Percentiles rank a stretch among this genome's conserved stretches.
Evolutionary conservation across 2,113 vertebrate species (phyloP).

Genomic region (Bubo scandiacus): DNA sequence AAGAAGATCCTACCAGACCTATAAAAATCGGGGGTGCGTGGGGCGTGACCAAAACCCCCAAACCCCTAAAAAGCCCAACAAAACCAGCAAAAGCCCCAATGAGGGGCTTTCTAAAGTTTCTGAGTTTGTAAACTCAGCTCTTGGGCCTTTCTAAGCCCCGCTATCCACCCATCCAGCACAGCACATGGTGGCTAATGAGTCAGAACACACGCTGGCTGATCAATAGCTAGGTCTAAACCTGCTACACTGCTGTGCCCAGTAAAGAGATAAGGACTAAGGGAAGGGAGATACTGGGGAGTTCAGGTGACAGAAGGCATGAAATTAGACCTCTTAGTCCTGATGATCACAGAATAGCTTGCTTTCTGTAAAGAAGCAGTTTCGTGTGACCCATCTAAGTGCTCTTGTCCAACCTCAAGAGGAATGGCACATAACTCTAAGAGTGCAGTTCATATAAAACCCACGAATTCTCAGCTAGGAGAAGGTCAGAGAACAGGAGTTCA

Average conservation of each 20-base stretch:
- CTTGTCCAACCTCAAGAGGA: not conserved
- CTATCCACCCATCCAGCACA: accelerated
- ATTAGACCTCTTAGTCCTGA: not conserved
- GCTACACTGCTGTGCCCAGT: accelerated
- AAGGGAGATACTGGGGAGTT: not conserved
- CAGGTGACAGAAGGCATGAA: not conserved
- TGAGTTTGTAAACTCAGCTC: not conserved
- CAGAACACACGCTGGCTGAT: accelerated
- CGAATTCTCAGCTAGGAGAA: not conserved
- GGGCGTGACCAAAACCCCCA: not conserved
- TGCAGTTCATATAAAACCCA: not conserved
- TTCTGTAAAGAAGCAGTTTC: not conserved
- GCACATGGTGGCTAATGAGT: accelerated
- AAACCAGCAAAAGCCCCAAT: not conserved
- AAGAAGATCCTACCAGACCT: not conserved
- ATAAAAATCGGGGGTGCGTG: accelerated
- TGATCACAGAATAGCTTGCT: not conserved
- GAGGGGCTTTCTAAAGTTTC: not conserved
- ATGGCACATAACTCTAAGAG: not conserved
- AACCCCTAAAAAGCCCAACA: accelerated
- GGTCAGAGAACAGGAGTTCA: not conserved
- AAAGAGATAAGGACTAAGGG: not conserved
- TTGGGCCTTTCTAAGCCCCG: no score
- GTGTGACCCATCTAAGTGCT: not conserved
- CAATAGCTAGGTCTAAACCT: not conserved